Percentiles rank a stretch among this genome's conserved stretches.
phyloP scores from a whole-genome alignment of 2,888 invertebrate species.

The Hypena proboscidalis region DNA sequence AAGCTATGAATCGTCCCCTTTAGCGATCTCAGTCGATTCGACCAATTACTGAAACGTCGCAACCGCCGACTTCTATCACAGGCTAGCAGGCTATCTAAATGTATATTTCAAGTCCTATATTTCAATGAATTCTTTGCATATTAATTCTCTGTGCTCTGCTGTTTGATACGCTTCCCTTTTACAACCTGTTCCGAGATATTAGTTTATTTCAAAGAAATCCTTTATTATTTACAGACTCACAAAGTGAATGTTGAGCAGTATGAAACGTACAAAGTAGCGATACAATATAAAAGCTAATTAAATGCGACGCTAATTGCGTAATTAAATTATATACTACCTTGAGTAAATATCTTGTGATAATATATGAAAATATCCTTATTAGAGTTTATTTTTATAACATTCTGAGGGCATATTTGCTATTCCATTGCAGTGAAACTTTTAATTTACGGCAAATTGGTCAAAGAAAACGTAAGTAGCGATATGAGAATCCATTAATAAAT shows the following conservation, averaged over 20 bases:
- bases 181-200: conserved; percentile 29
- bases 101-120: conserved; percentile 14
- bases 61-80: conserved; percentile 38
- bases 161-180: conserved; percentile 29
- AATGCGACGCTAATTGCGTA: conserved; percentile 20
- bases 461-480: no score
- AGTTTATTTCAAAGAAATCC: conserved; percentile 37
- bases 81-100: conserved; percentile 17
- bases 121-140: conserved; percentile 13
- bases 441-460: no score
- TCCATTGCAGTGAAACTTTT: no score
- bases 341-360: background rate
- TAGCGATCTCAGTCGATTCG: conserved; percentile 53
- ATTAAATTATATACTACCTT: conserved; percentile 24
- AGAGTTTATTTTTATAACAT: no score
- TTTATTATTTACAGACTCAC: conserved; percentile 21
- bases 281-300: conserved; percentile 16
- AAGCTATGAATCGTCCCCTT: conserved; percentile 65
- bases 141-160: conserved; percentile 24
- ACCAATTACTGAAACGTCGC: conserved; percentile 55
- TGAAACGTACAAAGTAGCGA: conserved; percentile 21
- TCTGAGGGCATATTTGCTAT: no score
- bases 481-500: no score
- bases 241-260: conserved; percentile 23
- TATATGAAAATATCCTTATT: no score